phyloP scores from a whole-genome alignment of 1,140 invertebrate species.

The Cydia strobilella region DNA sequence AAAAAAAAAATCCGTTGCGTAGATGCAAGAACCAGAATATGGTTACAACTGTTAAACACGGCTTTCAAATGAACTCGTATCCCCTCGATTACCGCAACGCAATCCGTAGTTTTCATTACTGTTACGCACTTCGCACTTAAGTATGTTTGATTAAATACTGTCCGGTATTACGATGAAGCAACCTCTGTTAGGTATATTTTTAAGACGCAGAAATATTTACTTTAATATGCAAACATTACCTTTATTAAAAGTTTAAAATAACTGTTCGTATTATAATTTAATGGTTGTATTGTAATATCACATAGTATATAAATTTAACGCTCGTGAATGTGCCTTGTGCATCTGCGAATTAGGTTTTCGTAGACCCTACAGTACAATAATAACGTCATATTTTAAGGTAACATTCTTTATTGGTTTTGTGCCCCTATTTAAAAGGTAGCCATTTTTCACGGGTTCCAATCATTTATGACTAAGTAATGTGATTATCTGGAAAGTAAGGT shows the following conservation, averaged over 20 bases:
- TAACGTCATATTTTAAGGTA: too few species aligned
- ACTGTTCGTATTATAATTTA: not conserved
- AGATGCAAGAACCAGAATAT: constrained; percentile 13
- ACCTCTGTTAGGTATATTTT: not conserved
- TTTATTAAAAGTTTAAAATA: not conserved
- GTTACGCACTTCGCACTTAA: constrained; percentile 17
- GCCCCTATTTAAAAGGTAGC: too few species aligned
- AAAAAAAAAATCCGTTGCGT: constrained; percentile 8
- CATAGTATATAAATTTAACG: too few species aligned
- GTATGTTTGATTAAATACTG: constrained; percentile 22
- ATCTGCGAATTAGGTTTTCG: too few species aligned
- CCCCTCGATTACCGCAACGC: constrained; percentile 15
- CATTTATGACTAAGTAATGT: too few species aligned
- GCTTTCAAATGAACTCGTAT: constrained; percentile 11
- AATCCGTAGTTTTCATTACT: constrained; percentile 8
- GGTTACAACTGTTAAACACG: constrained; percentile 9
- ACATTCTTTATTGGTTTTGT: too few species aligned
- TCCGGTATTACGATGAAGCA: constrained; percentile 20
- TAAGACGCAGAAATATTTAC: not conserved
- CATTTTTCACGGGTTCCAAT: too few species aligned
- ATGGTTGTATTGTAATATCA: too few species aligned
- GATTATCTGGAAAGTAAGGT: too few species aligned
- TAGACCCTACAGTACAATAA: too few species aligned
- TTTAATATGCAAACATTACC: not conserved
- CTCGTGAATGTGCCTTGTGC: too few species aligned